These are phyloP conservation scores for Electrophaes corylata DNA, from an alignment of 2,888 invertebrate genomes.

Conservation along the genomic window DNA sequence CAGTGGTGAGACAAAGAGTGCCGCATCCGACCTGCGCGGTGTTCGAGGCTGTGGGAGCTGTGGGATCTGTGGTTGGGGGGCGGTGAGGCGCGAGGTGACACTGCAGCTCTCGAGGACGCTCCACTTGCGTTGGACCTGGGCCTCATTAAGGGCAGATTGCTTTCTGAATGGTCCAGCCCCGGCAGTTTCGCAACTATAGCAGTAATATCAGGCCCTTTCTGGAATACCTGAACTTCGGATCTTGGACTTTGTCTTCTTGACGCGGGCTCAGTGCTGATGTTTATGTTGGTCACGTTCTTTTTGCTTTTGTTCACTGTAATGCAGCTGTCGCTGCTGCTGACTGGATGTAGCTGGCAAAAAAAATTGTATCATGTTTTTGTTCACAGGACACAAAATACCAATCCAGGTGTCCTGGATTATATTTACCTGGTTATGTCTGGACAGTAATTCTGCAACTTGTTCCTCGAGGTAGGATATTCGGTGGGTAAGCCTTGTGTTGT, in stretches of 20 bases:
- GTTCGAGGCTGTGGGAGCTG: constrained; percentile 78
- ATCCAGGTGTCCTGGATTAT: neutral
- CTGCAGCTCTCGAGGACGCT: constrained; percentile 80
- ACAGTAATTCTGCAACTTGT: constrained; percentile 88
- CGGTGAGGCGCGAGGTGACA: constrained; percentile 65
- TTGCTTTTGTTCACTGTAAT: constrained; percentile 84
- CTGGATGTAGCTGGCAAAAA: constrained; percentile 63
- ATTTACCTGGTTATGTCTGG: constrained; percentile 67
- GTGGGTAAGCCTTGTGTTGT: constrained; percentile 93
- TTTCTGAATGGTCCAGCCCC: constrained; percentile 77
- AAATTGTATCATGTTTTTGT: neutral
- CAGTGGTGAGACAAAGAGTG: constrained; percentile 79
- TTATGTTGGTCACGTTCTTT: constrained; percentile 89
- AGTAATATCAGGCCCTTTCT: constrained; percentile 92
- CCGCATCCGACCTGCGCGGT: constrained; percentile 68
- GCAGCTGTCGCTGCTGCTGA: constrained; percentile 74
- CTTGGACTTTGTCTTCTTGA: constrained; percentile 72
- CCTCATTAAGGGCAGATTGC: constrained; percentile 73
- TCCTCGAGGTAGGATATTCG: constrained; percentile 95
- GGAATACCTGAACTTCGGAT: constrained; percentile 87
- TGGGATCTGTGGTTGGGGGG: constrained; percentile 64
- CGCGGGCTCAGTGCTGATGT: constrained; percentile 85
- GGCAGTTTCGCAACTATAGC: constrained; percentile 88
- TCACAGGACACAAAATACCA: neutral
- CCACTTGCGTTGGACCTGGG: constrained; percentile 84